phyloP scores from a whole-genome alignment of 2,888 invertebrate species.

The Sinhomidia bicolor region DNA sequence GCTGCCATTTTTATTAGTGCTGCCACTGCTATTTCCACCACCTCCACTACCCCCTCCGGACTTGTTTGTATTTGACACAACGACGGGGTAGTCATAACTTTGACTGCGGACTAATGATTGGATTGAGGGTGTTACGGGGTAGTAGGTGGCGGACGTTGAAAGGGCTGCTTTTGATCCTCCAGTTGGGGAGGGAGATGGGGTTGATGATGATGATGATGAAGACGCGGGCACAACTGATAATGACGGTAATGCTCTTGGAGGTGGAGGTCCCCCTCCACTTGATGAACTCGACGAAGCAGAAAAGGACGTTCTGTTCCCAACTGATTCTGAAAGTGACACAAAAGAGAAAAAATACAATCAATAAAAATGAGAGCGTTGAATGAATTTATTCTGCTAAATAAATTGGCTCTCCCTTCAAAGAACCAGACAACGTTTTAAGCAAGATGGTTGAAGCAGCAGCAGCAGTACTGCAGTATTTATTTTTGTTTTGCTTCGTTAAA shows the following conservation, averaged over 20 bases:
- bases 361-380: constrained; percentile 24
- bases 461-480: background rate
- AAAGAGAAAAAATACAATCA: constrained; percentile 4
- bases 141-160: constrained; percentile 13
- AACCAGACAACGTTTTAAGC: too few relatives aligned
- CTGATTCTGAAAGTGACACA: constrained; percentile 69
- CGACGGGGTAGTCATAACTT: constrained; percentile 48
- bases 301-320: constrained; percentile 63
- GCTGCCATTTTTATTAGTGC: background rate
- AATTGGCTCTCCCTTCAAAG: constrained; percentile 58
- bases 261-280: background rate
- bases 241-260: background rate
- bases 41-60: constrained; percentile 23
- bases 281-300: background rate
- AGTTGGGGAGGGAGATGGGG: background rate
- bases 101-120: constrained; percentile 59
- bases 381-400: constrained; percentile 7
- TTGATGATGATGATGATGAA: background rate
- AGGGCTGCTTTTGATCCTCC: background rate
- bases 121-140: constrained; percentile 55
- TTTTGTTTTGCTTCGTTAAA: background rate
- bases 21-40: too few relatives aligned
- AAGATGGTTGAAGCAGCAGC: constrained; percentile 15
- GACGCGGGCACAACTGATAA: background rate
- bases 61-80: constrained; percentile 20